Conservation (phyloP, 1,140 invertebrate genomes). For the Mizuhopecten yessoensis region DNA sequence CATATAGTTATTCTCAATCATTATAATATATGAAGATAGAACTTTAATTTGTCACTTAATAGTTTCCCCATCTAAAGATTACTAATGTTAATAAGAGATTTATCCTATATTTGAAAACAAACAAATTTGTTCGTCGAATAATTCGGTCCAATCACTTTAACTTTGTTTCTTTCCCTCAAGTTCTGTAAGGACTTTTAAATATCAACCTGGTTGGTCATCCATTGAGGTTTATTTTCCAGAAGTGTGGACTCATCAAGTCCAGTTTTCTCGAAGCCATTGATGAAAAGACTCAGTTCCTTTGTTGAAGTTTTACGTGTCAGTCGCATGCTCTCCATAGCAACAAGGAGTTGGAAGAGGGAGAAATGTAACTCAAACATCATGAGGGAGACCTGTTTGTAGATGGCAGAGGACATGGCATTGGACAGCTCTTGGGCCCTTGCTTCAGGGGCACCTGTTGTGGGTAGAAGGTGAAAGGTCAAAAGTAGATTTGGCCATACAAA, state of each 20-base stretch:
- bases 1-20: too few species aligned
- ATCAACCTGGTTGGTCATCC: constrained; percentile 77
- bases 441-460: constrained; percentile 77
- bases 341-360: constrained; percentile 76
- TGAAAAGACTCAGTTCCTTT: constrained; percentile 80
- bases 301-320: constrained; percentile 72
- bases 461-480: background rate
- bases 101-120: background rate
- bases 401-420: constrained; percentile 76
- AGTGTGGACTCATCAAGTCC: constrained; percentile 69
- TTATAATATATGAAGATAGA: too few species aligned
- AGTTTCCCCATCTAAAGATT: too few species aligned
- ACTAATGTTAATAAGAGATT: too few species aligned
- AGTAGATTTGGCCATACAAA: too few species aligned
- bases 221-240: constrained; percentile 75
- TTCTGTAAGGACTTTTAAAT: too few species aligned
- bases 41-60: too few species aligned
- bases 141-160: too few species aligned
- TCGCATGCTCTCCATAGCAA: constrained; percentile 78
- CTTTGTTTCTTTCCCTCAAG: too few species aligned
- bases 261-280: constrained; percentile 79
- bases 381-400: constrained; percentile 76
- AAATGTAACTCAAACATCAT: constrained; percentile 82
- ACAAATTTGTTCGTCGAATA: background rate
- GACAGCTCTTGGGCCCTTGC: constrained; percentile 80